phyloP scores from a whole-genome alignment of 92 coral and sea anemone species.

The Hydrozoanthus gracilis region DNA sequence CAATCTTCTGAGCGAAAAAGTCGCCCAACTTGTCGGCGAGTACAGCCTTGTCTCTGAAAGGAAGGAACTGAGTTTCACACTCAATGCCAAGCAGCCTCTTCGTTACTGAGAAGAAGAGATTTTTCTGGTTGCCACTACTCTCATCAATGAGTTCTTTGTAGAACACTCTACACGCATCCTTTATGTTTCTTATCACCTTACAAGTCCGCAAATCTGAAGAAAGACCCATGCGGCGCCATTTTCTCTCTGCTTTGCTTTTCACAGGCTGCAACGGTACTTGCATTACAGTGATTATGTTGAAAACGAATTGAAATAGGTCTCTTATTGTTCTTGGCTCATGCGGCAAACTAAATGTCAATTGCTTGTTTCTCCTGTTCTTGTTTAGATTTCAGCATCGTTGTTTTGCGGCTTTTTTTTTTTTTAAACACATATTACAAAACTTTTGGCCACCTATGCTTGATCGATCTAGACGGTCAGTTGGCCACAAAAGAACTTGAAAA shows the following conservation, averaged over 20 bases:
- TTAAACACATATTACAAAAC: too few relatives aligned
- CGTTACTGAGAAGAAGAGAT: conserved; percentile 37
- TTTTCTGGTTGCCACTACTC: conserved; percentile 43
- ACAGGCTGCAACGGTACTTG: background rate
- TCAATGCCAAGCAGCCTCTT: conserved; percentile 43
- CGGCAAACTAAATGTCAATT: too few relatives aligned
- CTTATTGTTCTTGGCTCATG: too few relatives aligned
- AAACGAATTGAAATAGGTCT: too few relatives aligned
- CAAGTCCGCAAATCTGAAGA: conserved; percentile 20
- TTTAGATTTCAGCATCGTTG: too few relatives aligned
- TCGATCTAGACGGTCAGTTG: too few relatives aligned
- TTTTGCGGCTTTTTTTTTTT: too few relatives aligned
- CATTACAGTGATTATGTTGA: too few relatives aligned
- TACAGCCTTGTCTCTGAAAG: conserved; percentile 40
- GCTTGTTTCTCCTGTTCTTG: too few relatives aligned
- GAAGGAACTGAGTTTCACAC: conserved; percentile 25
- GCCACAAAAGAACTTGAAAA: too few relatives aligned
- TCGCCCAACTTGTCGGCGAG: conserved; percentile 61
- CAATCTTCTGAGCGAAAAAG: conserved; percentile 59
- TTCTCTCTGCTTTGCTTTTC: conserved; percentile 49
- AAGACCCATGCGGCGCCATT: conserved; percentile 31
- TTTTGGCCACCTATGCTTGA: too few relatives aligned
- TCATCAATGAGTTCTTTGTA: conserved; percentile 43
- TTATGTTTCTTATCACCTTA: conserved; percentile 20
- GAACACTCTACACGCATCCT: conserved; percentile 43